These are phyloP conservation scores for Anguilla megastoma DNA, from an alignment of 2,797 vertebrate genomes.

Conservation along the genomic window DNA sequence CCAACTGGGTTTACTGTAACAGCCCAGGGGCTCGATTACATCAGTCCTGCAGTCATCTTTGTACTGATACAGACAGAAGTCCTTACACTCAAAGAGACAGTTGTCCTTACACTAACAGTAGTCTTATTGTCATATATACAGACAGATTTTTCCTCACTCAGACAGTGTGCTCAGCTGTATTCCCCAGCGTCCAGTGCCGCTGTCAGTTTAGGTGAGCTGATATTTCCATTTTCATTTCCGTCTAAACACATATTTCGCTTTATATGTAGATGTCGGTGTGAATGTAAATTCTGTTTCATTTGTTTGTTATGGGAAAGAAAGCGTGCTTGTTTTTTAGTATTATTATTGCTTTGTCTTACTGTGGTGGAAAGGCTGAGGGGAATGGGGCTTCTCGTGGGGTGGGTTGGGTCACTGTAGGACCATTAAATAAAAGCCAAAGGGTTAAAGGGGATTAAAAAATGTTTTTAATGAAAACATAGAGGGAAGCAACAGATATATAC, in stretches of 20 bases:
- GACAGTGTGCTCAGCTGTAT: background rate
- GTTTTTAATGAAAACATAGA: too few relatives aligned
- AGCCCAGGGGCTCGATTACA: background rate
- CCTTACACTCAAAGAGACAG: background rate
- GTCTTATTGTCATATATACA: background rate
- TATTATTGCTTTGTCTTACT: too few relatives aligned
- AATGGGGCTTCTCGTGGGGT: too few relatives aligned
- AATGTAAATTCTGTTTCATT: too few relatives aligned
- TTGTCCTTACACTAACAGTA: background rate
- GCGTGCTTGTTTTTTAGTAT: too few relatives aligned
- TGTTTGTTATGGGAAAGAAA: too few relatives aligned
- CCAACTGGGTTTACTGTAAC: background rate
- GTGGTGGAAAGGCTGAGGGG: too few relatives aligned
- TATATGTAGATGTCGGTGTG: background rate
- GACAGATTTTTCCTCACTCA: background rate
- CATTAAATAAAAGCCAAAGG: too few relatives aligned
- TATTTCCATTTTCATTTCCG: background rate
- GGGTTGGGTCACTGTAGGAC: too few relatives aligned
- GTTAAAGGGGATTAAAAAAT: too few relatives aligned
- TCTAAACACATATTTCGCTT: background rate
- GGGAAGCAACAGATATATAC: too few relatives aligned
- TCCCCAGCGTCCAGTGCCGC: background rate
- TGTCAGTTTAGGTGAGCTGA: too few relatives aligned
- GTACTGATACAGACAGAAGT: background rate
- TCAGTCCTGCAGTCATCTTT: background rate